Base-by-base conservation (phyloP, 2,113 vertebrate species). In the Amazona vittata region DNA sequence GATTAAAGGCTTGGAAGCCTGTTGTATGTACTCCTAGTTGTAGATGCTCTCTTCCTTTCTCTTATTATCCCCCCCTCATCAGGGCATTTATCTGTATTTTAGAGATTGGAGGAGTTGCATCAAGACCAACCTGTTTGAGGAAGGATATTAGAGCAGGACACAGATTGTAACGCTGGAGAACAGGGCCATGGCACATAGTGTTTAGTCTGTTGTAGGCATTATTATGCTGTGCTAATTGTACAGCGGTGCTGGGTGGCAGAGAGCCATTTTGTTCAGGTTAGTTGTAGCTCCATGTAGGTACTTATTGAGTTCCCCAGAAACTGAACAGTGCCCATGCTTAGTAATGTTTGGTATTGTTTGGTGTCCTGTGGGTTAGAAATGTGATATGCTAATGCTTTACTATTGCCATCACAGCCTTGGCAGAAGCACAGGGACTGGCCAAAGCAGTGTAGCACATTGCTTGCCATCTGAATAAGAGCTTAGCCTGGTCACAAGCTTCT, bases 321-420 rank as follows among this genome's bases (percentile, higher is more conserved):
- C 55, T 1, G 35, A 86, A 5, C 55, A 33, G 83, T 55, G 83
- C 69, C 85, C 26, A 11, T 47, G 82, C 85, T 94, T 63, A 70
- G 92, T 65, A 41, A 89, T 83, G 67, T 83, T 25, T 70, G 80
- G 73, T 68, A 68, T 81, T 95, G 86, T 92, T 91, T 75, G 77
- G 73, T 47, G 83, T 75, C 93, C 60, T 53, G 91, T 75, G 92
- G 89, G 93, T 95, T 90, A 57, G 95, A 95, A 96, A 96, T 93
- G 95, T 43, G 93, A 91, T 93, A 95, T 92, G 94, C 77, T 96
- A 96, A 97, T 96, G 73, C 80, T 92, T 74, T 60, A 47, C 52
- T 89, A 26, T 78, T 89, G 89, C 89, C 62, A 25, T 55, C 10
- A 1, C 35, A 59, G 82, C 80, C 41, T 93, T 96, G 96, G 91